These are phyloP conservation scores for Heliconius hermathena DNA, from an alignment of 1,140 invertebrate species.

Conservation along the genomic window DNA sequence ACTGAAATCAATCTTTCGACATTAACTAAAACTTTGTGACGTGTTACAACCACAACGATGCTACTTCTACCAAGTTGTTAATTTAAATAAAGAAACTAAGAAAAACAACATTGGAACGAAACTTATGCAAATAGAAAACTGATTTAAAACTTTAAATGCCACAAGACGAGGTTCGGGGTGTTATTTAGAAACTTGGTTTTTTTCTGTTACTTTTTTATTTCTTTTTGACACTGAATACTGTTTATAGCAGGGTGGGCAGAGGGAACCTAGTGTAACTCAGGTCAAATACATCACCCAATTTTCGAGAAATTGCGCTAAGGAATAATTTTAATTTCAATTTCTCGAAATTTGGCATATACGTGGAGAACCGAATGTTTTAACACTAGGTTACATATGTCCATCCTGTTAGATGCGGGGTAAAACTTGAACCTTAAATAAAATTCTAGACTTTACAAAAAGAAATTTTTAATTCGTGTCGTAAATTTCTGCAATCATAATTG, in stretches of 20 bases:
- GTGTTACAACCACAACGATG: neutral
- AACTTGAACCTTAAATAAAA: too few relatives aligned
- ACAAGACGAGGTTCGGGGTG: neutral
- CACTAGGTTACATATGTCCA: too few relatives aligned
- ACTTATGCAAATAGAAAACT: neutral
- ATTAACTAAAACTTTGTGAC: neutral
- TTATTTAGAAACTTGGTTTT: neutral
- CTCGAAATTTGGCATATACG: too few relatives aligned
- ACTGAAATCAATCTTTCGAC: neutral
- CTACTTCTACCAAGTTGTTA: neutral
- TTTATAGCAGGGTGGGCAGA: too few relatives aligned
- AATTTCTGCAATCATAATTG: neutral
- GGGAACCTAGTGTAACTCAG: too few relatives aligned
- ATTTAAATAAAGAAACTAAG: constrained; percentile 4
- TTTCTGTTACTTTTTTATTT: neutral
- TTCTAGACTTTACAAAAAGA: too few relatives aligned
- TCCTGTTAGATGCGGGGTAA: too few relatives aligned
- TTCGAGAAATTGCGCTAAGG: too few relatives aligned
- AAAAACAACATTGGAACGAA: neutral
- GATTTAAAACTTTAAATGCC: neutral
- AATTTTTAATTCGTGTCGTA: neutral
- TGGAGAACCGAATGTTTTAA: too few relatives aligned
- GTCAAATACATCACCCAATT: too few relatives aligned
- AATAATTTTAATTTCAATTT: too few relatives aligned
- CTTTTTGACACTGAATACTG: too few relatives aligned